Base-by-base conservation (phyloP, 2,113 vertebrate genomes). In the Pandion haliaetus region DNA sequence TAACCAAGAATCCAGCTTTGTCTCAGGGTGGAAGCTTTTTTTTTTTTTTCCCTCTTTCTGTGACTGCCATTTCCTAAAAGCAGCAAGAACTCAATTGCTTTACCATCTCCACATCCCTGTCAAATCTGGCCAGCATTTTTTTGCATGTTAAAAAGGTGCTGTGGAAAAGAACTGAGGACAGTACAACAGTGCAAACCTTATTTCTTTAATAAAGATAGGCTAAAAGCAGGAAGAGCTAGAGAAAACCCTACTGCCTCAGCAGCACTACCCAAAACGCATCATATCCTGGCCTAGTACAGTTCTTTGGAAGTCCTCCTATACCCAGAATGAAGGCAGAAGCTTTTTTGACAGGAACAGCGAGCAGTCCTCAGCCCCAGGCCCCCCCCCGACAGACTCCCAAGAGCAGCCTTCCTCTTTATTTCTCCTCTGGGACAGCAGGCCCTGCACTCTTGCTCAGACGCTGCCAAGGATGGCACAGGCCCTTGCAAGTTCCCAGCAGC, bases 111-210 rank as follows among this genome's bases (percentile, higher is more conserved):
- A 59, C 26, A 18, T 20, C 18, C 40, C 34, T 57, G 9, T 49
- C 45, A 62, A 54, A 76, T 23, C 36, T 52, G 25, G 49, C 36
- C 58, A 57, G 10, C 7, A 5, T 6, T 54, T 82, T 62, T 62
- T 16, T 36, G 18, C 62, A 36, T 10, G 21, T 45, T 66, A 36
- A 70, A 81, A 86, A 36, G 4, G 5, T 12, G 2, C 7, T 1
- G 0, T 34, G 19, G 36, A 54, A 73, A 83, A 45, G 84, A 77
- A 79, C 65, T 4, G 28, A 54, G 31, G 50, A 45, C 14, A 54
- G 26, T 2, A 24, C 0, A 8, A n/a, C 16, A 58, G 31, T 0
- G 0, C 28, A 62, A 65, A 45, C 10, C 17, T 65, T 16, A 5
- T 63, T 76, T 54, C 61, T 63, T 63, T 65, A 74, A 54, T 55